Base-by-base conservation (phyloP, 30 jellyfish, hydroid and myxozoan species). In the Rhopilema esculentum region DNA sequence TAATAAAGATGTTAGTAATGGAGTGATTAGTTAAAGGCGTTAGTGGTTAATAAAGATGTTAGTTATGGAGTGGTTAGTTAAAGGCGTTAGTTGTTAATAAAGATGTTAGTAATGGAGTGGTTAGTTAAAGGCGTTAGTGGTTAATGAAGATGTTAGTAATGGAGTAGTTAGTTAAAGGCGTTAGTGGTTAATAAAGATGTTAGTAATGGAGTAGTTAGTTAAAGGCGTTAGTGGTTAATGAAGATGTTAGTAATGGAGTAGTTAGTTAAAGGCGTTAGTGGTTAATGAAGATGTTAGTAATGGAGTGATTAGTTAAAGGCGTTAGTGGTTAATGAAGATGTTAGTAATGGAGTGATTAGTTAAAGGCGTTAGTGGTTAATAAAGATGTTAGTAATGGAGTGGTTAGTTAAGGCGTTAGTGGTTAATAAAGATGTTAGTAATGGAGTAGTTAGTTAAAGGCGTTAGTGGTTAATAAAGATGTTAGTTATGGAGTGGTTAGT, bases 21-120 rank as follows among this genome's bases (percentile, higher is more conserved):
- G n/a, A n/a, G n/a, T n/a, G n/a, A n/a, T 40, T 40, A 40, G 57
- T 40, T 2, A 40, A 40, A 40, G 12, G 57, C 57, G 57, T 40
- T 40, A 75, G 51, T 75, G 50, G 66, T 75, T 75, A 75, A 0
- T 66, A n/a, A n/a, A n/a, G n/a, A n/a, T n/a, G n/a, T n/a, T n/a
- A n/a, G n/a, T n/a, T n/a, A 74, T 75, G 31, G 74, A 67, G 7
- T 66, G 0, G 16, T 23, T 0, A 0, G 20, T 66, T 20, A 31
- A 23, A 23, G 8, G 50, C 52, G 52, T 49, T 75, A 67, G 71
- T 75, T 75, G 27, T 66, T 28, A 28, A 0, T 49, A 31, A n/a
- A 16, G 28, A 52, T n/a, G 40, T 16, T 40, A 30, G 30, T 18
- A 17, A 18, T 18, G 50, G 68, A 18, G 15, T 18, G 28, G 77